Conservation (phyloP, 2,113 vertebrate genomes). For the Columba janthina region DNA sequence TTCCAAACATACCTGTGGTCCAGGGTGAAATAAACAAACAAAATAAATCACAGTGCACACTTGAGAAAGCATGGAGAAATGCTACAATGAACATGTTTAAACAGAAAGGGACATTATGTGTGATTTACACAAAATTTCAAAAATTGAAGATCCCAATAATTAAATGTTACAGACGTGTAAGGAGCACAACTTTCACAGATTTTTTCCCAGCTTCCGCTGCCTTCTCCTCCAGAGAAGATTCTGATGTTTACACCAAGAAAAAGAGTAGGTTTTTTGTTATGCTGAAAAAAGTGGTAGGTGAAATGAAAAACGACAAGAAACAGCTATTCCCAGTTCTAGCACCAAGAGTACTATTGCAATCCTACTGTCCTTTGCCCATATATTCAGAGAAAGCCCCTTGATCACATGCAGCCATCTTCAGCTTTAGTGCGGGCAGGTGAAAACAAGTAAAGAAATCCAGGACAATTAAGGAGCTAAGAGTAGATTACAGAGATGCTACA, state of each 20-base stretch:
- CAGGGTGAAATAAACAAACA: background rate
- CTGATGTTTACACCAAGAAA: background rate
- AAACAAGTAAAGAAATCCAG: background rate
- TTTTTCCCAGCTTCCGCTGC: background rate
- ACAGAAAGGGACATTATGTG: background rate
- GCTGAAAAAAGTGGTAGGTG: constrained; percentile 36
- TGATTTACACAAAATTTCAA: background rate
- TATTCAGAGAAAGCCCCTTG: background rate
- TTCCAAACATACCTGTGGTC: background rate
- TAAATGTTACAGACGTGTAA: background rate
- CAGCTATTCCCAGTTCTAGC: constrained; percentile 33
- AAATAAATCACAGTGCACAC: background rate
- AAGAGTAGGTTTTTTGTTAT: constrained; percentile 17
- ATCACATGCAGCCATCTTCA: background rate
- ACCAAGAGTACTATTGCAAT: background rate
- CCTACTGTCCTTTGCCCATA: background rate
- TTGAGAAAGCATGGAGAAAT: background rate
- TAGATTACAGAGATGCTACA: background rate
- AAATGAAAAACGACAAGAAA: constrained; percentile 45
- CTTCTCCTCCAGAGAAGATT: background rate
- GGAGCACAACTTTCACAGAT: background rate
- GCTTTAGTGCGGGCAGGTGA: background rate
- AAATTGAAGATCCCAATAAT: background rate
- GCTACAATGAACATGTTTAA: background rate
- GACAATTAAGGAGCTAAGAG: background rate